Base-by-base conservation (phyloP, 1,140 invertebrate genomes). In the Neodiprion lecontei region DNA sequence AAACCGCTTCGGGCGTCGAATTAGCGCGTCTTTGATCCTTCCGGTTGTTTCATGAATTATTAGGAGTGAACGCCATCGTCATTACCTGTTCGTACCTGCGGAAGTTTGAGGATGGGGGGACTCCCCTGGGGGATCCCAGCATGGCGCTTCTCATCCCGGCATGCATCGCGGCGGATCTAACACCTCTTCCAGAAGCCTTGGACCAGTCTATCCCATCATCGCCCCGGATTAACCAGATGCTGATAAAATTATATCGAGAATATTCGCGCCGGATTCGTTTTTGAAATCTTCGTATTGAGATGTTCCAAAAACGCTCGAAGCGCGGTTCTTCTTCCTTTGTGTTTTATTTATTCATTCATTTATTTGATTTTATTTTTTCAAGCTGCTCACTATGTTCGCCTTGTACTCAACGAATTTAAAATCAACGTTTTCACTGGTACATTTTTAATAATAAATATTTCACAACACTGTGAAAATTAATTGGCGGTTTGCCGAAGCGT, bases 51-150 rank as follows among this genome's bases (percentile, higher is more conserved):
- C 28, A 40, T 5, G 28, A 40, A 40, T 40, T 40, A 40, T 40
- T 40, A 40, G 28, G 28, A 40, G 28, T 40, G 28, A 40, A 5
- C 5, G 28, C 28, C 28, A 5, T 40, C 5, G 7, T 75, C 77
- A 82, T 87, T 87, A 87, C 85, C 86, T 86, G 82, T 74, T 85
- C 80, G 79, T 84, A 83, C 82, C 78, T 79, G 84, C 81, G 79
- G 79, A 78, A 76, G 81, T 79, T 83, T 65, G 78, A 73, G 17
- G 75, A 73, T 70, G 80, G 79, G 72, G 77, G 78, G 23, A 10
- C 74, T 80, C 77, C 81, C 72, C 76, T 61, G 53, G 53, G 78
- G 73, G 78, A 79, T 67, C 78, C 80, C 70, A 85, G 77, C 78
- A 86, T 82, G 66, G 86, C 80, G 73, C 85, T 84, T 75, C 86